Percentiles rank a stretch among this genome's conserved stretches.
These are phyloP conservation scores for Corythornis leucogaster DNA, from an alignment of 2,797 vertebrate species.

Conservation along the genomic window DNA sequence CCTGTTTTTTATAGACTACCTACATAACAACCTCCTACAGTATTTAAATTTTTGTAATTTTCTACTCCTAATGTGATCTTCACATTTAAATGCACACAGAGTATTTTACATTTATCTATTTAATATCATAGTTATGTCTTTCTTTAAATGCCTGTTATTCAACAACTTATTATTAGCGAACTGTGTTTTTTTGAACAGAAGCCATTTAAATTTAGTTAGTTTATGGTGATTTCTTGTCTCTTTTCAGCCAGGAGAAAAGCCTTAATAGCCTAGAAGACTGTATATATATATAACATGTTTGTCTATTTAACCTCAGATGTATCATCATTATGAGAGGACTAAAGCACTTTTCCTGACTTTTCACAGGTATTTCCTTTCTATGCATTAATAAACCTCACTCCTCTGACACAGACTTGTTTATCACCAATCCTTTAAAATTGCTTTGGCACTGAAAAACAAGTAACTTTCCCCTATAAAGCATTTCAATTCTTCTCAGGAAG, in stretches of 20 bases:
- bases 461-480: background rate
- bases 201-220: conserved; percentile 61
- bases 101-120: conserved; percentile 74
- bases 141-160: conserved; percentile 73
- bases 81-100: conserved; percentile 73
- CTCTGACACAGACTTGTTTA: conserved; percentile 30
- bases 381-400: conserved; percentile 9
- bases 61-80: conserved; percentile 73
- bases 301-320: conserved; percentile 55
- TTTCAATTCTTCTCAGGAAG: background rate
- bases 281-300: conserved; percentile 71
- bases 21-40: conserved; percentile 73
- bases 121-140: conserved; percentile 73
- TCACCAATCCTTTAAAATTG: background rate
- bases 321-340: conserved; percentile 46
- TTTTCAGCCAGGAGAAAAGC: conserved; percentile 44
- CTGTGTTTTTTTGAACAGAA: conserved; percentile 43
- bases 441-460: background rate
- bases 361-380: background rate
- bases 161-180: conserved; percentile 67
- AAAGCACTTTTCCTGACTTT: conserved; percentile 31
- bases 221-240: conserved; percentile 39
- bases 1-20: conserved; percentile 73
- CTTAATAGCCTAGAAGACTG: conserved; percentile 56
- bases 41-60: conserved; percentile 75